Conservation (phyloP, 2,113 vertebrate species). For the Lophochroa leadbeateri region DNA sequence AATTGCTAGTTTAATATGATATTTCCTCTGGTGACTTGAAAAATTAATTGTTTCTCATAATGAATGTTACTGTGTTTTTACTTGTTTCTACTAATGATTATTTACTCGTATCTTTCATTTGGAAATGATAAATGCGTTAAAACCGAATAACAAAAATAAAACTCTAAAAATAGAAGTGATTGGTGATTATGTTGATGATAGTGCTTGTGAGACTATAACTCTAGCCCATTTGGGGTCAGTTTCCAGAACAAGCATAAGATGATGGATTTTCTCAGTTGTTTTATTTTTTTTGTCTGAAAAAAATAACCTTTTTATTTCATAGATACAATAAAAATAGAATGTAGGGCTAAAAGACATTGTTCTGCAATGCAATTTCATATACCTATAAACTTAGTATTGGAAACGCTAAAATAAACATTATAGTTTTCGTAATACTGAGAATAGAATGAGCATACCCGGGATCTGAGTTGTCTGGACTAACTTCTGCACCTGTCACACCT, state of each 20-base stretch:
- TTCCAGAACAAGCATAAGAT: neutral
- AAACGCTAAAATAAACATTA: neutral
- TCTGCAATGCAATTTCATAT: neutral
- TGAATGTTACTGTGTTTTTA: accelerated
- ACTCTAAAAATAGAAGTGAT: neutral
- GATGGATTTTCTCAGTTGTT: neutral
- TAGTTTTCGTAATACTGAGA: neutral
- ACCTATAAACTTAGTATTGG: neutral
- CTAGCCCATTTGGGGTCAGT: neutral
- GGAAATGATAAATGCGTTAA: neutral
- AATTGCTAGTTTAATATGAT: neutral
- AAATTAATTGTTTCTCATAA: neutral
- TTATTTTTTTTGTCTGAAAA: neutral
- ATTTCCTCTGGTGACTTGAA: neutral
- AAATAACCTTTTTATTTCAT: neutral
- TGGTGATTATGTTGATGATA: neutral
- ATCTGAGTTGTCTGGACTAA: too few species aligned
- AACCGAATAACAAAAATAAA: neutral
- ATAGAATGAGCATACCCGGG: too few species aligned
- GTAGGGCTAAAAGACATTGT: neutral
- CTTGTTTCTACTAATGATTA: neutral
- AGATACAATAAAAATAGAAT: neutral
- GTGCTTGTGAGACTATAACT: neutral
- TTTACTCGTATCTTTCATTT: neutral
- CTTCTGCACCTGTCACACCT: too few species aligned